phyloP scores from a whole-genome alignment of 2,113 vertebrate species.

The Hassar affinis region DNA sequence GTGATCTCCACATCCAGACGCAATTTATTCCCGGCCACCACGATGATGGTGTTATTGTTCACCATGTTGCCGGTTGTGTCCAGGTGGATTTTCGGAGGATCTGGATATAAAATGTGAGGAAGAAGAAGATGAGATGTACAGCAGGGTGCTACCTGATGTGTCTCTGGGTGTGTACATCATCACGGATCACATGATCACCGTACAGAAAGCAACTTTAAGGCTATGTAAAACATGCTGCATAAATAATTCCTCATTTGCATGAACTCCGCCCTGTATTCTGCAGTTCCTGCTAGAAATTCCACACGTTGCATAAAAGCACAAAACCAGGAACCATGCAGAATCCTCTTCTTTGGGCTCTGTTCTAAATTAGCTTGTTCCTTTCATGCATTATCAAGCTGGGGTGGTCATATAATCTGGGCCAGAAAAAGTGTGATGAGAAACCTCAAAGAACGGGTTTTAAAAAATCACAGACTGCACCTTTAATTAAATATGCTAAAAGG shows the following conservation, averaged over 20 bases:
- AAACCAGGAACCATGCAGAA: neutral
- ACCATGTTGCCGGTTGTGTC: conserved; percentile 74
- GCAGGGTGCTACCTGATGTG: too few relatives aligned
- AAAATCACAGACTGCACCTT: neutral
- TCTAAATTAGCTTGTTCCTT: neutral
- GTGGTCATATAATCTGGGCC: too few relatives aligned
- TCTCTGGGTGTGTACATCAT: too few relatives aligned
- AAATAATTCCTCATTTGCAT: neutral
- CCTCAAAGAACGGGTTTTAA: neutral
- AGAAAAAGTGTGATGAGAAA: neutral
- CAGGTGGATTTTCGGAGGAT: conserved; percentile 89
- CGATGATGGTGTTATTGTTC: conserved; percentile 76
- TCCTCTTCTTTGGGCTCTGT: neutral
- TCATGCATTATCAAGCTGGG: neutral
- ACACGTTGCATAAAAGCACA: neutral
- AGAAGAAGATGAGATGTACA: neutral
- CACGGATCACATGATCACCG: too few relatives aligned
- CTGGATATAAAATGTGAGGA: conserved; percentile 57
- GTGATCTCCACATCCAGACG: conserved; percentile 82
- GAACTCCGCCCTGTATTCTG: neutral
- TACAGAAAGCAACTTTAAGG: too few relatives aligned
- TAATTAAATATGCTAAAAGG: neutral
- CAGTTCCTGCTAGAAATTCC: neutral
- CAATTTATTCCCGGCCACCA: conserved; percentile 89
- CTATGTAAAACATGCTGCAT: too few relatives aligned